Evolutionary conservation across 2,113 vertebrate genomes (phyloP), one percentile per base, ranked within the genome.

Genomic region (sheep (Ovis aries)): DNA sequence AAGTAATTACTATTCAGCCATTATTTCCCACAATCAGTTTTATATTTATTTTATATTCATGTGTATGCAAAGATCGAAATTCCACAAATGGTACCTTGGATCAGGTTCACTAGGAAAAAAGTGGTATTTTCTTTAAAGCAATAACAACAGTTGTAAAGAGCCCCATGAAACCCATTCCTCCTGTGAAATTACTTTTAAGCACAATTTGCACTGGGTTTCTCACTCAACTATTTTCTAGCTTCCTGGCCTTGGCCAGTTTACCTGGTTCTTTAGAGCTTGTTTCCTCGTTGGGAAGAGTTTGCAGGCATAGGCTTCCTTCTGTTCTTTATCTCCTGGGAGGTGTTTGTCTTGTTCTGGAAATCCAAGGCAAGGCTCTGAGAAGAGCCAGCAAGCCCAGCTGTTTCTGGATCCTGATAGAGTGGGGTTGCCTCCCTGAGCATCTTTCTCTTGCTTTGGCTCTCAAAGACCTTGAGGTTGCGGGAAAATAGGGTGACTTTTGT

Each of bases 401-500:
- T 82, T 59, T 90, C 50, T 50, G 33, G 88, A 33, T 67, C 64
- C 90, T 55, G 88, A 82, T 52, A 17, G 64, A 96, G 92, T 5
- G 60, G n/a, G 45, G 36, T 64, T 25, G 27, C 40, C 36, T 64
- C 14, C 0, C 6, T 74, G 67, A 91, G 71, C 88, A 57, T 89
- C 71, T 94, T 96, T 91, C 7, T 43, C n/a, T 97, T 92, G 77
- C 25, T 7, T 97, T 98, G 97, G 93, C 95, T 91, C 97, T 98
- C 98, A 67, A 97, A 98, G 98, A 98, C 96, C 89, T 94, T 48
- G 97, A 84, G 92, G 40, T 84, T 90, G 88, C 92, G 88, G 92
- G 25, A 57, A 60, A 53, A 95, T 87, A 95, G 98, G 98, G 98
- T 98, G 98, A 98, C 97, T 98, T 98, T 98, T 98, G 97, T 97